Evolutionary conservation across 2,113 vertebrate genomes (phyloP), one percentile per base, ranked within the genome.

Genomic region (Himantopus leucocephalus): DNA sequence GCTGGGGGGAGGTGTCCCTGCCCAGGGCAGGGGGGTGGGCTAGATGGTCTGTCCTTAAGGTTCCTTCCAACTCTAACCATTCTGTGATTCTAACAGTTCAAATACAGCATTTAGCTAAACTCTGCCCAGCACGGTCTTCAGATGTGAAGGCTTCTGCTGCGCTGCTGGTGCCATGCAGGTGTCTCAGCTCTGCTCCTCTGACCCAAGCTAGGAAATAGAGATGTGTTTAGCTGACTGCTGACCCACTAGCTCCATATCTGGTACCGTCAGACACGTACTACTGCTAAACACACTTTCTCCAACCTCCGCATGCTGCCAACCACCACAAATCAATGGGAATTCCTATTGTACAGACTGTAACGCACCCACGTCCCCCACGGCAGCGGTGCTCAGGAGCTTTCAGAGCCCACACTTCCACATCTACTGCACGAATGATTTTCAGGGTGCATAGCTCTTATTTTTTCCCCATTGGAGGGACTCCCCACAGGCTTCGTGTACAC

Each of bases 291-390:
- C 6, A 7, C 47, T 7, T 23, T 12, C 80, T 29, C 12, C 56
- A 30, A 3, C 30, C 30, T 2, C 23, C 7, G 2, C 13, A 5
- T 45, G 64, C n/a, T 15, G 78, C 34, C 63, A 47, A 9, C 24
- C 34, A 24, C 34, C 63, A 24, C 27, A 24, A 26, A 32, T 2
- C 2, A 2, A 13, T 6, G 7, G 41, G 26, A 39, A 27, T 27
- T 27, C 66, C 66, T 5, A 4, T 5, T 27, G 41, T n/a, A 2
- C 78, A 6, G 41, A 2, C 79, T 3, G 11, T 2, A 20, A 37
- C 1, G 1, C 43, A 1, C 20, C 63, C 7, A 1, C 4, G 5
- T 15, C 37, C 29, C 37, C 37, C 10, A 29, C 1, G 3, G 30
- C 48, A 11, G 35, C 2, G 4, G 45, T 9, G 7, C 45, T 39